Evolutionary conservation across 2,797 vertebrate species (phyloP), one percentile per base, ranked within the genome.

Genomic region (Dendrocincla fuliginosa): DNA sequence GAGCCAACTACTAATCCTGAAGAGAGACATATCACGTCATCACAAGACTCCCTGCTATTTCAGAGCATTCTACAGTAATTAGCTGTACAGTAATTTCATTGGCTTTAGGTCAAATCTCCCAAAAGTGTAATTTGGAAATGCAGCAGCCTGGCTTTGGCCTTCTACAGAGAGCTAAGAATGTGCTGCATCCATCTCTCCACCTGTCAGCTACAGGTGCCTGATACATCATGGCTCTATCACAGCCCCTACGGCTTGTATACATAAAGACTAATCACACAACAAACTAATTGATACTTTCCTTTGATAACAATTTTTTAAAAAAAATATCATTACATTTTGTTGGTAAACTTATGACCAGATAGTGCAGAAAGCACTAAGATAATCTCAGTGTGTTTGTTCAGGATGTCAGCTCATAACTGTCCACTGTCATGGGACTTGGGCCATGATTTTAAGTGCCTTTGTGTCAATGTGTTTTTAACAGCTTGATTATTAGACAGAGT

Each of bases 371-470:
- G 23, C 16, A 61, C 18, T 18, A 78, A 32, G 25, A 30, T 24
- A 16, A 87, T 47, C 33, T 76, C 50, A 10, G 32, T 33, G 37
- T 60, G 37, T 61, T 47, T 61, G 46, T 55, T 79, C 55, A 44
- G 44, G 24, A 64, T 27, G 16, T 41, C 69, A 92, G 57, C 49
- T 87, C 41, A 30, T 50, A 87, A 47, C 44, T 64, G 52, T 22
- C 41, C 35, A 10, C n/a, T 33, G 13, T 17, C 70, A 56, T 11
- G 9, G 20, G 33, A 77, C 71, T 44, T 70, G 41, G 69, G 33
- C 57, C 57, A 64, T 15, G 33, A 91, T 71, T 90, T 94, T 85
- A 80, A 92, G 55, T 57, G 22, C 61, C 23, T 87, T 53, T 23
- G 7, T 39, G 41, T 47, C 27, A 74, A 63, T 5, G 56, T 0